Base-by-base conservation (phyloP, 1,140 invertebrate species). In the Lethrus apterus region DNA sequence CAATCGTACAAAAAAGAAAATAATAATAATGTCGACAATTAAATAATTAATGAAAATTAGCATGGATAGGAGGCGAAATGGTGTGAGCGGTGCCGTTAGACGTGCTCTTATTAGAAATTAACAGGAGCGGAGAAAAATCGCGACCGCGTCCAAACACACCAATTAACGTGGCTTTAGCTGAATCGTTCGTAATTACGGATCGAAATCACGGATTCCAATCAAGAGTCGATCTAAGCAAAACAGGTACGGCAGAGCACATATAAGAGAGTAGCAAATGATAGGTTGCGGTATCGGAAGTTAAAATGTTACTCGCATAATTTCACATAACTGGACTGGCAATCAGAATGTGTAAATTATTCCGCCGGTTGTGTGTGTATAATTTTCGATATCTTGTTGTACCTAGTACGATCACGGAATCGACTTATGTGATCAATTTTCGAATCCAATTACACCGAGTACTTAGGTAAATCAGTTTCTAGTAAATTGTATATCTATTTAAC, bases 231-330 rank as follows among this genome's bases (percentile, higher is more conserved):
- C 35, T 38, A 38, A 7, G 35, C 18, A 38, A 19, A 13, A 38
- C 35, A 13, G 24, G 35, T 38, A 21, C 32, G 14, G 32, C 19
- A 10, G 15, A 34, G 19, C n/a, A 9, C 14, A 2, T 17, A 34
- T 18, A 34, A 33, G 35, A 21, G 18, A 13, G 33, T 40, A 30
- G 18, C 7, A 51, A 48, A 51, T 47, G 48, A 54, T 46, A 51
- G 40, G 52, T 48, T 51, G 19, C 36, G 41, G 36, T 52, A 52
- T 52, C 50, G 50, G 50, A 52, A 52, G 50, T 52, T 52, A 45
- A 48, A 51, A 48, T 48, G 46, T 43, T 48, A 36, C 46, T 44
- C 46, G 50, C 38, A 49, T 52, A 48, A 52, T 52, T 51, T 46
- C 48, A 29, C 48, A 51, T 50, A 54, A 50, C 48, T 47, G 48